Percentiles rank a stretch among this genome's conserved stretches.
Evolutionary conservation across 2,797 vertebrate genomes (phyloP).

Genomic region (Pristis pectinata): DNA sequence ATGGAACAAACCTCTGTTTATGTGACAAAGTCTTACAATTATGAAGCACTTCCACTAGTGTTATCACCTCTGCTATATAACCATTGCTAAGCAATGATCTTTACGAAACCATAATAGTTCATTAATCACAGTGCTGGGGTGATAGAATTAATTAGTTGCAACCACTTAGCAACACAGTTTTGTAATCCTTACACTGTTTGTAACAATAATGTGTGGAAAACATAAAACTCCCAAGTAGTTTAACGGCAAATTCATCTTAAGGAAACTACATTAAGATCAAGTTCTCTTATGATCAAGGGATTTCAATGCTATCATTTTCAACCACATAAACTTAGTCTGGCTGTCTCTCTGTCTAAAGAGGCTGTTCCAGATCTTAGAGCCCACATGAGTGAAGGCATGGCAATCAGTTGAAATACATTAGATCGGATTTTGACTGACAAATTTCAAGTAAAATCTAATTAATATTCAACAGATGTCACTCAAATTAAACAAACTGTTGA

Average conservation of each 20-base stretch:
- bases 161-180: background rate
- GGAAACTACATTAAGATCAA: background rate
- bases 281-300: background rate
- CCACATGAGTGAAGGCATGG: background rate
- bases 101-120: background rate
- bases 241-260: background rate
- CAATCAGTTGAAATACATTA: background rate
- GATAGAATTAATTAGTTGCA: background rate
- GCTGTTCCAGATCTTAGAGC: background rate
- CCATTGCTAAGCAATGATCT: background rate
- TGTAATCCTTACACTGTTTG: background rate
- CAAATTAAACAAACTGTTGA: background rate
- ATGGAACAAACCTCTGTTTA: background rate
- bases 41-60: background rate
- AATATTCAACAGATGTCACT: background rate
- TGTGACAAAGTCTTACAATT: background rate
- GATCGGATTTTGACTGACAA: background rate
- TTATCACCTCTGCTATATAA: background rate
- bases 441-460: background rate
- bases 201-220: background rate
- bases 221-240: background rate
- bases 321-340: background rate
- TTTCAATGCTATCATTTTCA: background rate
- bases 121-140: background rate
- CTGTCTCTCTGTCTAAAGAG: too few species aligned